Percentiles rank a stretch among this genome's conserved stretches.
phyloP scores from a whole-genome alignment of 1,140 invertebrate genomes.

The Propsilocerus akamusi region DNA sequence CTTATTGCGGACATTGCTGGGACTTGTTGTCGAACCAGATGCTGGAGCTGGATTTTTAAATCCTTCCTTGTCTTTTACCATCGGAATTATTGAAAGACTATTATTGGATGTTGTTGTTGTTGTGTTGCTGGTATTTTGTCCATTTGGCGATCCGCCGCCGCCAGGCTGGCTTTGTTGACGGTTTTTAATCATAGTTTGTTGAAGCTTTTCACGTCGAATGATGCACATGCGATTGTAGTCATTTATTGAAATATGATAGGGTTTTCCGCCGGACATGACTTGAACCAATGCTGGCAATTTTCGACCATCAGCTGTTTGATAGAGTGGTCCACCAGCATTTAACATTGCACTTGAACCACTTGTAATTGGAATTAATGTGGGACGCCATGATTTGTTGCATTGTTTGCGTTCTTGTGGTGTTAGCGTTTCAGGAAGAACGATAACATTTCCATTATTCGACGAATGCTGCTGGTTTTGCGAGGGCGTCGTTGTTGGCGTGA shows the following conservation, averaged over 20 bases:
- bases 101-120: background rate
- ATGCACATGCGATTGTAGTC: constrained; percentile 48
- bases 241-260: constrained; percentile 44
- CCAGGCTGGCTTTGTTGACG: background rate
- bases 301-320: constrained; percentile 33
- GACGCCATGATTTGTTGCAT: constrained; percentile 37
- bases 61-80: constrained; percentile 7
- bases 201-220: background rate
- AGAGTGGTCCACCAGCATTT: constrained; percentile 27
- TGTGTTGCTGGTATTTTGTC: constrained; percentile 4
- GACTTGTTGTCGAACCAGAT: background rate
- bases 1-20: constrained; percentile 7
- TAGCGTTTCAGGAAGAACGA: constrained; percentile 19
- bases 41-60: constrained; percentile 1
- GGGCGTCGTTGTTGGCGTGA: constrained; percentile 6
- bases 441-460: constrained; percentile 13
- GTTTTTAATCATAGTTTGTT: background rate
- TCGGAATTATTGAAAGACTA: background rate
- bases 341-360: constrained; percentile 21
- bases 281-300: constrained; percentile 32
- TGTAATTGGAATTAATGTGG: constrained; percentile 46
- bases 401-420: constrained; percentile 18
- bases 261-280: constrained; percentile 41
- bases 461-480: constrained; percentile 14
- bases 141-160: background rate